A percentile compares a stretch with the other conserved stretches of the same genome.
phyloP scores from a whole-genome alignment of 2,888 invertebrate genomes.

The Brenthis daphne region DNA sequence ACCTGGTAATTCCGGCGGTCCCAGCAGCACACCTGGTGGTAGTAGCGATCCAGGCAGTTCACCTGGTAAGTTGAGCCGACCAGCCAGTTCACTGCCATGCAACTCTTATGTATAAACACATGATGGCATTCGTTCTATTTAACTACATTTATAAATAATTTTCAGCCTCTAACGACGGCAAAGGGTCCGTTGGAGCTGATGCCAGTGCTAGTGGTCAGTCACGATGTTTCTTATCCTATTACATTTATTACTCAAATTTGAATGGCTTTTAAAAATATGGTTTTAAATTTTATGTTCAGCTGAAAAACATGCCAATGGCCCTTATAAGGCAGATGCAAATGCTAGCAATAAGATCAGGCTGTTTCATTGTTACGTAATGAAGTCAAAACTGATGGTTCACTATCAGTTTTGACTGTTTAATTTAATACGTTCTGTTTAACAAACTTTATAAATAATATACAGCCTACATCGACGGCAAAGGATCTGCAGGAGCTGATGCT shows the following conservation, averaged over 20 bases:
- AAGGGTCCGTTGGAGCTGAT: background rate
- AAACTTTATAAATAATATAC: no score
- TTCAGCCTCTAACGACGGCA: background rate
- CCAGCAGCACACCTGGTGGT: background rate
- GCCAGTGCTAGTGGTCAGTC: conserved; percentile 1
- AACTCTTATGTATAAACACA: no score
- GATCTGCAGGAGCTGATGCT: background rate
- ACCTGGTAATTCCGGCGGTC: background rate
- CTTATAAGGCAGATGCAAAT: conserved; percentile 10
- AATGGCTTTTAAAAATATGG: background rate
- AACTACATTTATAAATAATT: no score
- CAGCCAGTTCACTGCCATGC: background rate
- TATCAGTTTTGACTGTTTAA: no score
- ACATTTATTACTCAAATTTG: background rate
- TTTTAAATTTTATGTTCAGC: conserved; percentile 4
- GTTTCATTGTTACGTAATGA: no score
- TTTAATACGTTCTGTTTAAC: no score
- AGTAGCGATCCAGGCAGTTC: background rate
- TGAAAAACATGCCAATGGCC: conserved; percentile 10
- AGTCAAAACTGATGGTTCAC: no score
- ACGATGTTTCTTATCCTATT: background rate
- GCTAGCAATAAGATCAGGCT: background rate
- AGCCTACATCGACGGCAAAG: background rate
- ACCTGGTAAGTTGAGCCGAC: background rate
- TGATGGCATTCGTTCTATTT: no score